A percentile compares a stretch with the other conserved stretches of the same genome.
phyloP scores from a whole-genome alignment of 2,113 vertebrate species.

The Himantopus leucocephalus region DNA sequence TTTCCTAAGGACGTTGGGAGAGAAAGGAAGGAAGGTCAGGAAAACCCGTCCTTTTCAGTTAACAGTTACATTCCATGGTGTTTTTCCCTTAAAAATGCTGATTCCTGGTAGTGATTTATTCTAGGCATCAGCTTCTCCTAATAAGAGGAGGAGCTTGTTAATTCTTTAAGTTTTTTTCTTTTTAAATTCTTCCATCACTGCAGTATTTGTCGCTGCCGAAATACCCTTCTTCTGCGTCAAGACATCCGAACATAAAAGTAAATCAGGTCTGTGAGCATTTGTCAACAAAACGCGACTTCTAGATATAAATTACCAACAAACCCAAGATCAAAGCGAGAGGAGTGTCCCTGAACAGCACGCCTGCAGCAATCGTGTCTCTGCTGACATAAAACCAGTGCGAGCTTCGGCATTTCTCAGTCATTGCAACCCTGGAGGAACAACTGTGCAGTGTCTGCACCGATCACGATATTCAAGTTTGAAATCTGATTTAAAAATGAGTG shows the following conservation, averaged over 20 bases:
- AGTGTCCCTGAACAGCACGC: neutral
- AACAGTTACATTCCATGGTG: neutral
- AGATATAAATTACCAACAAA: neutral
- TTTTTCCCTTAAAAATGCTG: neutral
- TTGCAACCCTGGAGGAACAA: neutral
- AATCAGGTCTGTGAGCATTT: neutral
- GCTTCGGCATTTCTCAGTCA: neutral
- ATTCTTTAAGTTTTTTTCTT: neutral
- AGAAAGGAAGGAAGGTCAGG: slow-evolving; percentile 49
- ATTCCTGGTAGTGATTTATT: neutral
- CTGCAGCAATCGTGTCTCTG: neutral
- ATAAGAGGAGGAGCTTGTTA: neutral
- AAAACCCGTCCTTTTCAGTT: neutral
- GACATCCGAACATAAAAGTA: neutral
- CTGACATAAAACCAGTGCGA: fast-evolving
- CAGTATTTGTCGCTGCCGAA: neutral
- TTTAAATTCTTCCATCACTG: neutral
- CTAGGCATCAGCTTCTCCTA: neutral
- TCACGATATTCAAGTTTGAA: neutral
- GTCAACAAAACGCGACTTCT: neutral
- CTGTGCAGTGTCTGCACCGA: fast-evolving
- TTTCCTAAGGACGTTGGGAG: slow-evolving; percentile 17
- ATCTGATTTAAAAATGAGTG: neutral
- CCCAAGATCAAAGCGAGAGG: neutral
- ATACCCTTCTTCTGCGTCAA: neutral